Evolutionary conservation across 2,888 invertebrate species (phyloP), one percentile per base, ranked within the genome.

Genomic region (Caenorhabditis sp.): DNA sequence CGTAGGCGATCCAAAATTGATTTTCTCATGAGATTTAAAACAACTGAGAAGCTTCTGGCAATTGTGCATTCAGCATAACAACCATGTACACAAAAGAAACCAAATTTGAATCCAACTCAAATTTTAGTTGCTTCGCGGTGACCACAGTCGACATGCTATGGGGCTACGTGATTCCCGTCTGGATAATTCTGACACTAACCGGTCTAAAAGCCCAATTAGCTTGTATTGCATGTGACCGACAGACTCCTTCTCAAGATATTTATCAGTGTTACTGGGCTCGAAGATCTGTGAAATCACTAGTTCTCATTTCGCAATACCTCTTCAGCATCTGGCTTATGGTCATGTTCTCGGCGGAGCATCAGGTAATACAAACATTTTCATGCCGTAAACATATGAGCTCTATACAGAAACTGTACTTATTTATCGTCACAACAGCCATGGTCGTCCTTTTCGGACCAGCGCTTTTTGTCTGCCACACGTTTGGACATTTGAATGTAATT

Each of bases 111-210:
- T 6, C 3, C n/a, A 45, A n/a, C 11, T 15, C 30, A 6, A 43
- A 20, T 65, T 71, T 59, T 68, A 83, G 83, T 27, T 83, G 83
- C 30, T 82, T 81, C 48, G 83, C 75, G 9, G 56, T 62, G 9
- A 62, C 81, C 8, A 79, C 82, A 13, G 58, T 63, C 8, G 80
- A 81, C 32, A 79, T 78, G 77, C 52, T 83, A 30, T 83, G 81
- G 76, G 83, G 79, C 2, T 83, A 83, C 41, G 74, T 83, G 11
- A 81, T 83, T 15, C 83, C 83, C 1, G 80, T 82, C 6, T 83
- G 81, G 81, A 22, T 80, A 11, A 66, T 83, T 17, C n/a, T 79
- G 5, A 59, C 70, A 20, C 13, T 75, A 1, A 74, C 81, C 4
- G 78, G 73, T 2, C 22, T 81, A 7, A 81, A 82, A 74, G 53